Evolutionary conservation across 2,888 invertebrate genomes (phyloP).

Genomic region (Zhengitettix transpicula): DNA sequence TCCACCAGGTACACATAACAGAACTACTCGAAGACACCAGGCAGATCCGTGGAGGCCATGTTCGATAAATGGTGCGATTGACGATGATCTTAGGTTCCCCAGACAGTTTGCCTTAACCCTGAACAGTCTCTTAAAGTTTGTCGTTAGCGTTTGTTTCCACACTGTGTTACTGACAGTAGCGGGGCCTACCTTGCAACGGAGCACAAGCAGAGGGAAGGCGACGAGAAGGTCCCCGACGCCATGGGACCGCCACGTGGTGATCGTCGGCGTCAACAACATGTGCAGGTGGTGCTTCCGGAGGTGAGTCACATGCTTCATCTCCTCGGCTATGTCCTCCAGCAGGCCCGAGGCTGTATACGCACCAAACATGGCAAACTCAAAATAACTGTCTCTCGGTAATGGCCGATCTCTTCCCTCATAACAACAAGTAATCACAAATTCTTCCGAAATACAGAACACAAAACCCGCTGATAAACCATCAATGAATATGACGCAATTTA

Average conservation of each 20-base stretch:
- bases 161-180: background rate
- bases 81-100: too few relatives aligned
- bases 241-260: constrained; percentile 11
- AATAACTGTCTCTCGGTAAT: too few relatives aligned
- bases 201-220: constrained; percentile 11
- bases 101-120: too few relatives aligned
- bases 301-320: constrained; percentile 14
- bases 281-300: constrained; percentile 14
- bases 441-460: too few relatives aligned
- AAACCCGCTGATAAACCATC: too few relatives aligned
- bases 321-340: constrained; percentile 13
- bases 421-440: too few relatives aligned
- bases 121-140: background rate
- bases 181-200: constrained; percentile 12
- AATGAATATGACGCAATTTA: too few relatives aligned
- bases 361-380: background rate
- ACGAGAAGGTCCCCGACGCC: constrained; percentile 13
- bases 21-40: too few relatives aligned
- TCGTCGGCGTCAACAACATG: constrained; percentile 11
- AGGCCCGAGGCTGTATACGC: constrained; percentile 9
- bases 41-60: too few relatives aligned
- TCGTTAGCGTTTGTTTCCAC: background rate
- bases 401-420: too few relatives aligned
- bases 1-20: too few relatives aligned
- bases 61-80: too few relatives aligned